phyloP scores from a whole-genome alignment of 2,797 vertebrate genomes.

The Ispidina picta region DNA sequence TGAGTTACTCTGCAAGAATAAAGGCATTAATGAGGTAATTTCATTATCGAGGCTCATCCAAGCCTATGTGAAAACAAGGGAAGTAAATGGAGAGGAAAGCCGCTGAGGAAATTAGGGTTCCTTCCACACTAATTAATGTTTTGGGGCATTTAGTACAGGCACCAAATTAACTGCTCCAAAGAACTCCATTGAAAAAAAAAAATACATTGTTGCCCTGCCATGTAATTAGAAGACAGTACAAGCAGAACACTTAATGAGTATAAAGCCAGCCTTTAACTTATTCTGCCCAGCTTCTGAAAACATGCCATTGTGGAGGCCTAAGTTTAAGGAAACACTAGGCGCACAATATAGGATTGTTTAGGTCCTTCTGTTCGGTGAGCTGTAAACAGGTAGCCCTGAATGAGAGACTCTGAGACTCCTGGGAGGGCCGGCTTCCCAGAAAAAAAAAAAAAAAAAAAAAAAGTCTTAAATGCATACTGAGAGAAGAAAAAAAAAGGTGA shows the following conservation, averaged over 20 bases:
- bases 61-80: slow-evolving; percentile 84
- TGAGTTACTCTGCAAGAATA: slow-evolving; percentile 89
- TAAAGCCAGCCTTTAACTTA: slow-evolving; percentile 90
- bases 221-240: slow-evolving; percentile 93
- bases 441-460: too few species aligned
- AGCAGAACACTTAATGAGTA: slow-evolving; percentile 90
- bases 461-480: slow-evolving; percentile 30
- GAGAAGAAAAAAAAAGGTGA: slow-evolving; percentile 80
- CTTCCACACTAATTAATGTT: slow-evolving; percentile 97
- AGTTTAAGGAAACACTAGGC: slow-evolving; percentile 89
- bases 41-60: slow-evolving; percentile 90
- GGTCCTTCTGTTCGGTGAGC: slow-evolving; percentile 85
- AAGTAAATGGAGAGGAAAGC: slow-evolving; percentile 85
- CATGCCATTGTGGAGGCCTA: slow-evolving; percentile 85
- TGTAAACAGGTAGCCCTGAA: slow-evolving; percentile 96
- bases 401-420: slow-evolving; percentile 48
- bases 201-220: slow-evolving; percentile 91
- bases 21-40: slow-evolving; percentile 98
- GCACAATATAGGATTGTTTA: slow-evolving; percentile 93
- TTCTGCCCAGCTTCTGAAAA: slow-evolving; percentile 80
- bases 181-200: slow-evolving; percentile 84
- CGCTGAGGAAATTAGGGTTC: slow-evolving; percentile 93
- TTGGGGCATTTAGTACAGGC: slow-evolving; percentile 89
- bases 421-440: slow-evolving; percentile 57
- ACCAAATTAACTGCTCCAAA: slow-evolving; percentile 97